These are phyloP conservation scores for Trididemnum miniatum DNA, from an alignment of 23 tunicate species.

Conservation along the genomic window DNA sequence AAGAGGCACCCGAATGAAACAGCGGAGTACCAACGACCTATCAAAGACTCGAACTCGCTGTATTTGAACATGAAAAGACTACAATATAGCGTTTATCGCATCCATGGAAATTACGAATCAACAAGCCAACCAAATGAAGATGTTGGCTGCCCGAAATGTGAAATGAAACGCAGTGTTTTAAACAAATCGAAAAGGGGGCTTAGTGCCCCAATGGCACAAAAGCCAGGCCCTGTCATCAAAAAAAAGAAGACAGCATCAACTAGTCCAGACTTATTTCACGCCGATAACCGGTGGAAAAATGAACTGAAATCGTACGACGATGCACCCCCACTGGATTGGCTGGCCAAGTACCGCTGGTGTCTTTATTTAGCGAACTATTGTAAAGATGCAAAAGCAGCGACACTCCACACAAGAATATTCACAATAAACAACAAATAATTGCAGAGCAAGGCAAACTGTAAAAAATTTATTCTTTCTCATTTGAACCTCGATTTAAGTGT, in stretches of 20 bases:
- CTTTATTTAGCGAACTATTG: neutral
- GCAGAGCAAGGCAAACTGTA: too few relatives aligned
- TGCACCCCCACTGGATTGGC: constrained; percentile 13
- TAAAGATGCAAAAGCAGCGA: neutral
- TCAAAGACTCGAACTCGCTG: neutral
- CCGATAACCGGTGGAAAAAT: constrained; percentile 35
- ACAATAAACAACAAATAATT: too few relatives aligned
- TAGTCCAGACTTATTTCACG: too few relatives aligned
- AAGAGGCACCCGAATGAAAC: neutral
- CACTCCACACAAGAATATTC: neutral
- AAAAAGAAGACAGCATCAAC: neutral
- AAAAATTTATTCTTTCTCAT: too few relatives aligned
- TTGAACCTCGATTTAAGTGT: too few relatives aligned
- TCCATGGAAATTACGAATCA: neutral
- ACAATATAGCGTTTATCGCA: neutral
- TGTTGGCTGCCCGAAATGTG: too few relatives aligned
- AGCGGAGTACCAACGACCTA: neutral
- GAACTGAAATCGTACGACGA: constrained; percentile 24
- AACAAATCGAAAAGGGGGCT: too few relatives aligned
- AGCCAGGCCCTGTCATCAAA: neutral
- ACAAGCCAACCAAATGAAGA: too few relatives aligned
- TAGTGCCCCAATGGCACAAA: neutral
- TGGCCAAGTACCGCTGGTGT: constrained; percentile 34
- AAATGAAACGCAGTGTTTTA: too few relatives aligned
- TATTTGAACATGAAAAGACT: neutral